Percentiles rank a stretch among this genome's conserved stretches.
phyloP scores from a whole-genome alignment of 1,140 invertebrate genomes.

The Matsumurasca onukii region DNA sequence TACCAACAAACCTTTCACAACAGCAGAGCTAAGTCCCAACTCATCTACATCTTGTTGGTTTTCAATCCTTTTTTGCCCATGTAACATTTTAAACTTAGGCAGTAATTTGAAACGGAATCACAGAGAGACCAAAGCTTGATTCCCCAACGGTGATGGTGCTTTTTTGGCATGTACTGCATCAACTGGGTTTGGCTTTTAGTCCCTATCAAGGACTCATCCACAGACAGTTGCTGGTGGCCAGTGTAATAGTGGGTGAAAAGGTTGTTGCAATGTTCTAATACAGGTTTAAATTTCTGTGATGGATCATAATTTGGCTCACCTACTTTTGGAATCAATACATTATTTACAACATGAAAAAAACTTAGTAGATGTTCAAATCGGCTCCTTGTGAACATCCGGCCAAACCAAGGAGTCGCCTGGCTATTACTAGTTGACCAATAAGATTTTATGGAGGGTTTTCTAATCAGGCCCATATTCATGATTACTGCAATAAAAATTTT shows the following conservation, averaged over 20 bases:
- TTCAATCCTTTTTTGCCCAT: background rate
- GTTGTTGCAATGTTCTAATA: slow-evolving; percentile 6
- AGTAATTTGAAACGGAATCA: background rate
- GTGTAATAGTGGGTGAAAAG: background rate
- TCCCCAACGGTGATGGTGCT: background rate
- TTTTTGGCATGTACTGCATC: slow-evolving; percentile 1
- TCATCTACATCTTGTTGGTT: background rate
- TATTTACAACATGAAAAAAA: slow-evolving; percentile 16
- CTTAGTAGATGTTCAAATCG: background rate
- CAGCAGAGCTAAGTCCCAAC: background rate
- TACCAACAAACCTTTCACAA: background rate
- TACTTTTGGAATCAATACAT: background rate
- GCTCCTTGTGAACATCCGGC: background rate
- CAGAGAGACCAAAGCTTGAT: background rate
- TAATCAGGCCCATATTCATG: slow-evolving; percentile 14
- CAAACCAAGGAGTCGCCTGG: slow-evolving; percentile 10
- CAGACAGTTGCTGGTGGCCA: slow-evolving; percentile 13
- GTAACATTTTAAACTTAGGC: background rate
- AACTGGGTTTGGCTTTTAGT: background rate
- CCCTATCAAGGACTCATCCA: background rate
- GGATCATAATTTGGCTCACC: background rate
- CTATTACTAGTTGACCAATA: background rate
- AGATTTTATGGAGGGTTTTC: slow-evolving; percentile 7
- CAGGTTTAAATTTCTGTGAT: background rate
- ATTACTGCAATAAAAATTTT: slow-evolving; percentile 2